Percentiles rank a stretch among this genome's conserved stretches.
phyloP scores from a whole-genome alignment of 2,888 invertebrate genomes.

The Amphipyra tragopoginis region DNA sequence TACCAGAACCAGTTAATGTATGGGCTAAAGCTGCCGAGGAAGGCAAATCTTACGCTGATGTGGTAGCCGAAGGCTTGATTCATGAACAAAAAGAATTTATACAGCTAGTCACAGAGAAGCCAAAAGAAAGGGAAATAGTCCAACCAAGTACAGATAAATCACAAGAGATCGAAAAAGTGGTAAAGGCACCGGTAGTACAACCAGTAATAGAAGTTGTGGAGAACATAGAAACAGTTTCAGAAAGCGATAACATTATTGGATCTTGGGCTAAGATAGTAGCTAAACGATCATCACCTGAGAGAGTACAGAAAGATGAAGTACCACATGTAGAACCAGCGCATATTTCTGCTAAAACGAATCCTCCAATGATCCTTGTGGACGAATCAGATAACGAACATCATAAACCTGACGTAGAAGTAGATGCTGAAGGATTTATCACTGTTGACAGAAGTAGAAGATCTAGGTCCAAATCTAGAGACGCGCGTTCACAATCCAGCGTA shows the following conservation, averaged over 20 bases:
- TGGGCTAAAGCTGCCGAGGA: constrained; percentile 88
- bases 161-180: constrained; percentile 21
- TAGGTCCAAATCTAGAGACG: constrained; percentile 88
- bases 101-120: constrained; percentile 44
- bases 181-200: not conserved
- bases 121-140: constrained; percentile 39
- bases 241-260: constrained; percentile 59
- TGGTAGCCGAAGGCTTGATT: constrained; percentile 88
- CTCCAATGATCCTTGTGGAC: constrained; percentile 81
- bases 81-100: constrained; percentile 56
- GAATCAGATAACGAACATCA: constrained; percentile 69
- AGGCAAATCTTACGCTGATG: constrained; percentile 93
- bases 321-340: constrained; percentile 37
- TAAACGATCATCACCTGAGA: constrained; percentile 77
- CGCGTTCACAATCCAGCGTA: constrained; percentile 71
- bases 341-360: constrained; percentile 53
- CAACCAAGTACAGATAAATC: constrained; percentile 27
- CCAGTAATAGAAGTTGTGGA: constrained; percentile 19
- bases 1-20: constrained; percentile 74
- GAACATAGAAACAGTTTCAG: constrained; percentile 33
- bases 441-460: constrained; percentile 85
- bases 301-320: constrained; percentile 62
- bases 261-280: constrained; percentile 86
- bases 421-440: constrained; percentile 86
- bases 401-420: constrained; percentile 71